Evolutionary conservation across 2,888 invertebrate genomes (phyloP), one percentile per base, ranked within the genome.

Genomic region (Xestia rhomboidea): DNA sequence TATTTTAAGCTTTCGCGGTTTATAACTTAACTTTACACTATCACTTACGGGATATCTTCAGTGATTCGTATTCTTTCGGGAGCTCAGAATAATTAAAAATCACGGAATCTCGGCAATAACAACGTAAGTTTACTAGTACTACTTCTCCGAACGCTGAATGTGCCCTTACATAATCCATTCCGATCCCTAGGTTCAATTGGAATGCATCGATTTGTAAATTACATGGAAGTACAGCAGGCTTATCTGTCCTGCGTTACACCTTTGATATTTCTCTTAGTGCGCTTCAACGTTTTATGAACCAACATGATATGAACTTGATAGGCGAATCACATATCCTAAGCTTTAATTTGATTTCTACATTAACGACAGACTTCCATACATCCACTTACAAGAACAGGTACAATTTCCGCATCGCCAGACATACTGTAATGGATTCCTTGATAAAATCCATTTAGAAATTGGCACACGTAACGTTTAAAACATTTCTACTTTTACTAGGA

Each of bases 391-490:
- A n/a, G 11, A 71, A 80, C 46, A 71, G 24, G 69, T 49, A 18
- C 30, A 6, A 64, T 44, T 60, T 30, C 79, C 57, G 21, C 60
- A 79, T 66, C 1, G 34, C 49, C 77, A 66, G 18, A 44, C 68
- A 6, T 41, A n/a, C 49, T 24, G n/a, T 77, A 82, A 75, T 80
- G 64, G 76, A 84, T 57, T 64, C 62, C 34, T 38, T 60, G 30
- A 77, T 77, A 73, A 73, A 73, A 69, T 66, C 60, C 51, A 85
- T 84, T 85, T 67, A 78, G 64, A 75, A 86, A 75, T 73, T 73
- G 78, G 86, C 57, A 62, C 73, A 73, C 57, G 64, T 41, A 57
- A 24, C 24, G 2, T 34, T 62, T 73, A 38, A 83, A 83, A 51
- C 83, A 51, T 73, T 85, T 18, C 46, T 79, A 73, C 49, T 76